A percentile compares a stretch with the other conserved stretches of the same genome.
These are phyloP conservation scores for Osmoderma eremita DNA, from an alignment of 2,888 invertebrate genomes.

Conservation along the genomic window DNA sequence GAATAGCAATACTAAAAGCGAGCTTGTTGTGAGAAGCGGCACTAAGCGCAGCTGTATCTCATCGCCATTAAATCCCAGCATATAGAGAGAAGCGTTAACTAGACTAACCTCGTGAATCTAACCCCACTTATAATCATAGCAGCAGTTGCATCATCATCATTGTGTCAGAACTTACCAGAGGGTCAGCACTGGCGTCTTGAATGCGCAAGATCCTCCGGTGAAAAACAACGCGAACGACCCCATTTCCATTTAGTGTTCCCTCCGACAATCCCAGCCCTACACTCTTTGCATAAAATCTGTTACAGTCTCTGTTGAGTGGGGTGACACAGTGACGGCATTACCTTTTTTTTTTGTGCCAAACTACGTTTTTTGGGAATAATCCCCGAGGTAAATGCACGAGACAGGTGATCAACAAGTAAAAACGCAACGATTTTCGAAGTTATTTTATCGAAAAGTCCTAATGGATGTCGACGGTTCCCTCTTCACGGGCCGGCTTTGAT, in stretches of 20 bases:
- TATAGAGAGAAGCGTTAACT: not conserved
- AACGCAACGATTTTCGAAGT: not conserved
- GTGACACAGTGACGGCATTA: not conserved
- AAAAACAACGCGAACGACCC: conserved; percentile 28
- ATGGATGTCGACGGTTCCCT: not conserved
- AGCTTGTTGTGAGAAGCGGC: no score
- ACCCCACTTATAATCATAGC: conserved; percentile 17
- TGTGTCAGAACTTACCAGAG: conserved; percentile 25
- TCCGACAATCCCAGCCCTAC: not conserved
- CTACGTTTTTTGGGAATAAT: not conserved
- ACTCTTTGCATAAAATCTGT: no score
- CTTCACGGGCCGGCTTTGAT: conserved; percentile 5
- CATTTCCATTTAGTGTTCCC: conserved; percentile 24
- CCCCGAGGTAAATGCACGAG: not conserved
- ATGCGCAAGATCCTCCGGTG: conserved; percentile 20
- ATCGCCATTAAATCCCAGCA: no score
- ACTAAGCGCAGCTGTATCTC: no score
- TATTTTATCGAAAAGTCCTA: not conserved
- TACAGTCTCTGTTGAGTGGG: not conserved
- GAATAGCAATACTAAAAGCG: no score
- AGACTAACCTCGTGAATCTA: not conserved
- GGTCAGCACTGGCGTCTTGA: conserved; percentile 14
- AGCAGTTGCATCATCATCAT: not conserved
- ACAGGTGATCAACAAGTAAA: conserved; percentile 31
- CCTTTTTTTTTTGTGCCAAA: no score